Percentiles rank a stretch among this genome's conserved stretches.
Conservation (phyloP, 2,113 vertebrate genomes). For the Albula glossodonta region DNA sequence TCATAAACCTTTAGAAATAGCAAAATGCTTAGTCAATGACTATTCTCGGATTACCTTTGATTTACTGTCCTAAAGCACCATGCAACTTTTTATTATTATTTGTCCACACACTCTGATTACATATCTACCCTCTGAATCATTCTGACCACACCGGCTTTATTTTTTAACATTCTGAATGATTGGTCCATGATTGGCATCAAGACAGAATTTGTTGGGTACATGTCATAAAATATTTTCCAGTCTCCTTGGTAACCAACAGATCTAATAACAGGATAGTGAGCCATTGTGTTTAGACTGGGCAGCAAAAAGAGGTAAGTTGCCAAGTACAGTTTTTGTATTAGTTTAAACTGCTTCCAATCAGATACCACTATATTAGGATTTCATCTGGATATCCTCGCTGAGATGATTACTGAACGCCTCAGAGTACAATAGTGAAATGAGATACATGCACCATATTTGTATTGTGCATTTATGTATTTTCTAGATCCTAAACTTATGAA, state of each 20-base stretch:
- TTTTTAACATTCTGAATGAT: not conserved
- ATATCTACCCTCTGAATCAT: constrained; percentile 21
- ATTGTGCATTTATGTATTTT: constrained; percentile 13
- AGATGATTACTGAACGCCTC: constrained; percentile 9
- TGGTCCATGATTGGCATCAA: not conserved
- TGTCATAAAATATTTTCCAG: not conserved
- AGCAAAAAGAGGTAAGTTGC: not conserved
- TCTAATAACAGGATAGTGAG: not conserved
- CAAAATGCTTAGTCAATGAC: constrained; percentile 10
- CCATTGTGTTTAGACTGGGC: constrained; percentile 17
- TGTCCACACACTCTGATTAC: constrained; percentile 14
- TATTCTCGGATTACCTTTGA: constrained; percentile 27
- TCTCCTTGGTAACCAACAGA: not conserved
- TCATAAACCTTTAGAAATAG: constrained; percentile 28
- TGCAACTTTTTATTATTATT: not conserved
- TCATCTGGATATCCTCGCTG: not conserved
- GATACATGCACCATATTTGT: not conserved
- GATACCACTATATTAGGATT: not conserved
- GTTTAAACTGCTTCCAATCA: not conserved
- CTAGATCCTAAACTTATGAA: not conserved
- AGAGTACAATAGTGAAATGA: not conserved
- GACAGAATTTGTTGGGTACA: not conserved
- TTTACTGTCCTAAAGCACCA: constrained; percentile 13
- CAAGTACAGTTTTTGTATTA: not conserved
- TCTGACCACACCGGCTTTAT: not conserved